These are phyloP conservation scores for Seriola quinqueradiata DNA, from an alignment of 2,113 vertebrate species.

Conservation along the genomic window DNA sequence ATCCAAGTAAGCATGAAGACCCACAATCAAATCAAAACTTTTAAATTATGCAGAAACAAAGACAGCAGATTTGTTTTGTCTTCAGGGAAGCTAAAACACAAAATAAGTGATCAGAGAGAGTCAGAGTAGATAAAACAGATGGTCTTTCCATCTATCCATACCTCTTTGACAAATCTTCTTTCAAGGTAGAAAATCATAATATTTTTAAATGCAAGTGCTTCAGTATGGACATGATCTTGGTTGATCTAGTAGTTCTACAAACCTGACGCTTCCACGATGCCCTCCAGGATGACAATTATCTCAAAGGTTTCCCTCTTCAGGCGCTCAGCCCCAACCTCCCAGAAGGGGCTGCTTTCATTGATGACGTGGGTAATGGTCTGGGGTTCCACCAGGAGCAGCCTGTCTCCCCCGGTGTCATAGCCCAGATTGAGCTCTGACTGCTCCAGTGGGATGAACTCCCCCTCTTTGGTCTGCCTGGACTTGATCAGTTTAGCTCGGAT, in stretches of 20 bases:
- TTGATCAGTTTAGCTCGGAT: slow-evolving; percentile 90
- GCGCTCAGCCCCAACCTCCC: slow-evolving; percentile 82
- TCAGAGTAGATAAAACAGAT: too few species aligned
- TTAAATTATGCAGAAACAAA: too few species aligned
- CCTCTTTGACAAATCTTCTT: neutral
- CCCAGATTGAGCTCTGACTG: slow-evolving; percentile 90
- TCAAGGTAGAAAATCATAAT: neutral
- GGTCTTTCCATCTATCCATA: neutral
- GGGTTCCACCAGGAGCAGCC: slow-evolving; percentile 88
- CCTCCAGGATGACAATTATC: slow-evolving; percentile 90
- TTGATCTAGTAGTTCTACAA: slow-evolving; percentile 37
- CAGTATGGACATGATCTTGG: neutral
- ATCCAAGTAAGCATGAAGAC: too few species aligned
- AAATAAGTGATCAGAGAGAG: too few species aligned
- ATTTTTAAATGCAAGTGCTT: neutral
- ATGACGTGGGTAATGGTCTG: slow-evolving; percentile 89
- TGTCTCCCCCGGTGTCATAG: slow-evolving; percentile 87
- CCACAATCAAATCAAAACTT: too few species aligned
- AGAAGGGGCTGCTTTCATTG: slow-evolving; percentile 87
- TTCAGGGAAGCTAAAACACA: too few species aligned
- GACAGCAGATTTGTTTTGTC: too few species aligned
- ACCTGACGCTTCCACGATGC: slow-evolving; percentile 90
- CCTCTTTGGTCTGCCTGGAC: slow-evolving; percentile 88
- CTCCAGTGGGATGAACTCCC: slow-evolving; percentile 90
- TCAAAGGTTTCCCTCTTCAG: slow-evolving; percentile 85